Evolutionary conservation across 2,113 vertebrate genomes (phyloP), one percentile per base, ranked within the genome.

Genomic region (Dicentrarchus labrax): DNA sequence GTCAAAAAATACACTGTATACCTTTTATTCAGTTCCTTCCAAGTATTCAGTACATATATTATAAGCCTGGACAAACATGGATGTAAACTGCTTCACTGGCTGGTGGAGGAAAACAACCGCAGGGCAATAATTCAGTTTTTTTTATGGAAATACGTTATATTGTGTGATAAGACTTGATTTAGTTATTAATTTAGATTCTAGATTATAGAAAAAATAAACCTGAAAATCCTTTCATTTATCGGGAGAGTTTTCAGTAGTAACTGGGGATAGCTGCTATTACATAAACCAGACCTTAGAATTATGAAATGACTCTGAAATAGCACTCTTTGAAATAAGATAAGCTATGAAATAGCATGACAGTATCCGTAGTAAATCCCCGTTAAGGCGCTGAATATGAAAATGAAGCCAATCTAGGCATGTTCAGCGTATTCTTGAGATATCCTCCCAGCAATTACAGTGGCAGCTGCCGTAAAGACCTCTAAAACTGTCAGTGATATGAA

Each of bases 271-370:
- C 41, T 51, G 47, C 54, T 54, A 54, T 47, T 60, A 64, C 41
- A 71, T 66, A 47, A 71, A 75, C 19, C 7, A 59, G 57, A 66
- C 8, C 19, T 5, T 39, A 22, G 41, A 59, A 72, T 72, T 50
- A 65, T 41, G 13, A 71, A 74, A 69, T 36, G 2, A 22, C 8
- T 70, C 17, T 70, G n/a, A 71, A 76, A 61, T 22, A 30, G 36
- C 5, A n/a, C 9, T 53, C 38, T 83, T 41, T 17, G 56, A 80
- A 83, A 72, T 48, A 64, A 17, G 48, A 61, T 79, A 86, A 81
- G 53, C 38, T 8, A 9, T 30, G 60, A 61, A 76, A 61, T 36
- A 38, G 13, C 8, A 21, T 10, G 54, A 50, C 39, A 70, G 60
- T 74, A 54, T 68, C 50, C 70, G 45, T 51, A 67, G 17, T 48